Conservation (phyloP, 2,797 vertebrate genomes). For the Malurus leucopterus region DNA sequence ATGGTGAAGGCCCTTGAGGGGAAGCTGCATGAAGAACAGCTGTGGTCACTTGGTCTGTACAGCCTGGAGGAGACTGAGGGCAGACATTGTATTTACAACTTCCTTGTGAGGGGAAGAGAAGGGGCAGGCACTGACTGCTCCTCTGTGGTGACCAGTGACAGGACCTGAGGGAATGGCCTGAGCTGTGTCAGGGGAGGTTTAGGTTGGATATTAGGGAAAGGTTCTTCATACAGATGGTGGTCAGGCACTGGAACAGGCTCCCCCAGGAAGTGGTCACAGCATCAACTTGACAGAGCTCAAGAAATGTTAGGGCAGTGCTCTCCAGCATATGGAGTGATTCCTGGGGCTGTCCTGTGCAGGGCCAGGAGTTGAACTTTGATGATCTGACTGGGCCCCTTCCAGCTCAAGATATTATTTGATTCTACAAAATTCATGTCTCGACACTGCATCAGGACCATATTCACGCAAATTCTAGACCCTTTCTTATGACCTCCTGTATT, state of each 20-base stretch:
- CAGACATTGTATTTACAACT: background rate
- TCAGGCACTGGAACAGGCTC: background rate
- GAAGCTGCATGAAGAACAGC: accelerated
- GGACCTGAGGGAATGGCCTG: background rate
- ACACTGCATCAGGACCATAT: background rate
- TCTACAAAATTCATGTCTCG: background rate
- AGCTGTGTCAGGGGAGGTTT: background rate
- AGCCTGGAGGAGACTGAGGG: background rate
- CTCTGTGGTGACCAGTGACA: background rate
- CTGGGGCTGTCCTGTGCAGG: background rate
- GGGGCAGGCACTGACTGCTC: background rate
- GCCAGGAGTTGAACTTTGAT: background rate
- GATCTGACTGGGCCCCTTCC: background rate
- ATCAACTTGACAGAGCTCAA: background rate
- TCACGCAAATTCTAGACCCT: background rate
- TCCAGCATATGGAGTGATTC: background rate
- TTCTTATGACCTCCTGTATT: background rate
- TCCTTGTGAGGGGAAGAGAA: accelerated
- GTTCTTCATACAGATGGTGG: background rate
- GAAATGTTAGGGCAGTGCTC: background rate
- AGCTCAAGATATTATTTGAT: background rate
- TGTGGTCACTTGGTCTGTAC: background rate
- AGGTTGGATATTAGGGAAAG: background rate
- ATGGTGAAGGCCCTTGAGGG: background rate
- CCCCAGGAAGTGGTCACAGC: background rate